Evolutionary conservation across 1,140 invertebrate genomes (phyloP), one percentile per base, ranked within the genome.

Genomic region (Halictus rubicundus): DNA sequence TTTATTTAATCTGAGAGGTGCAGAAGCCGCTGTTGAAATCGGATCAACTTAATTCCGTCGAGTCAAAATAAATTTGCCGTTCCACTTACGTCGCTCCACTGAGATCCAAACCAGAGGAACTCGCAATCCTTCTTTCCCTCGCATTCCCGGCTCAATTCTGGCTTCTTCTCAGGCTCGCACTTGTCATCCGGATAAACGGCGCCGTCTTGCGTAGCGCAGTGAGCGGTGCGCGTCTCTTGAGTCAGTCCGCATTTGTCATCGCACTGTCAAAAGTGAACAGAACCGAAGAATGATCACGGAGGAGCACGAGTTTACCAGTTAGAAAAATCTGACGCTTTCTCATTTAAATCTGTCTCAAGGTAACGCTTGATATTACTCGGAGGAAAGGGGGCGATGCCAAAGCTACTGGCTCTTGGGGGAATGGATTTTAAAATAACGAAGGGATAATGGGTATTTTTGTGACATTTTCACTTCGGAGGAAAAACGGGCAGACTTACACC

Each of bases 41-140:
- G 46, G 12, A 16, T 12, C 3, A 16, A n/a, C 7, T n/a, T 57
- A 8, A n/a, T 21, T 46, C 21, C 54, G n/a, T 7, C 54, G 21
- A n/a, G 54, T 21, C 19, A 5, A 57, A 57, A 57, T 9, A n/a
- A 57, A 57, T n/a, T 57, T 57, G 19, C 54, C 8, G 9, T n/a
- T 54, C 23, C 37, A 71, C 68, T 89, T 92, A 96, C 96, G 88
- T 96, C 95, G 90, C 96, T 96, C 97, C 96, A 97, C 85, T 97
- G 96, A 9, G 96, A 96, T 2, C 96, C 94, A 89, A 97, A 98
- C 98, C 98, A 99, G 88, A 96, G 94, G 86, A 94, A 95, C 79
- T 95, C 95, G 92, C 96, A 98, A 82, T 94, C 93, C 71, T 94
- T 89, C 52, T 92, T 87, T 63, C 89, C 80, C 77, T 95, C 92